Evolutionary conservation across 2,113 vertebrate genomes (phyloP).

Genomic region (Thalassarche chlororhynchos): DNA sequence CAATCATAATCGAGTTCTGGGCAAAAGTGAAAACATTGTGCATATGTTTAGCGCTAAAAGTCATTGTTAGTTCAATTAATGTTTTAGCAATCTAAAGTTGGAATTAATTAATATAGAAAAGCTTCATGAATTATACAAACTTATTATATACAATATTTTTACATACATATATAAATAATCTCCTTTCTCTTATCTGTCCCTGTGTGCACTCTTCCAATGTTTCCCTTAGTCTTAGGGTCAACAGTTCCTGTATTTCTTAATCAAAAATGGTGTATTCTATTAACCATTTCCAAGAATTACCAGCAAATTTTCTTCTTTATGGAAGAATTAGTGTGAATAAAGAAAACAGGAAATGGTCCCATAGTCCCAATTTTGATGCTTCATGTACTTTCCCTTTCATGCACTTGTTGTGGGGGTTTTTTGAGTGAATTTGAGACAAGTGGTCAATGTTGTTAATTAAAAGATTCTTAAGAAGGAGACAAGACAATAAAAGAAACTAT

Average conservation of each 20-base stretch:
- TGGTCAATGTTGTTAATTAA: not conserved
- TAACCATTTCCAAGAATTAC: not conserved
- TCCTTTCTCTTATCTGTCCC: not conserved
- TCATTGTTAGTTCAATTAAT: not conserved
- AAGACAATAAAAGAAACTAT: not conserved
- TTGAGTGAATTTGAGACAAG: not conserved
- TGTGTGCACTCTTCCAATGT: accelerated
- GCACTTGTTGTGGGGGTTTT: not conserved
- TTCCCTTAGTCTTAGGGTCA: not conserved
- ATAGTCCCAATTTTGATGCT: not conserved
- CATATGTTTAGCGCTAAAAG: not conserved
- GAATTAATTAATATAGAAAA: not conserved
- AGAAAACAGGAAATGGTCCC: not conserved
- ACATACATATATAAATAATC: not conserved
- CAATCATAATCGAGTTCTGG: not conserved
- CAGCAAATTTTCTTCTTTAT: not conserved
- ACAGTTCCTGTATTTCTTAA: not conserved
- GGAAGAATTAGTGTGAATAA: not conserved
- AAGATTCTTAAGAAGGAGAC: not conserved
- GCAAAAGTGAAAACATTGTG: not conserved
- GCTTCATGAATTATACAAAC: not conserved
- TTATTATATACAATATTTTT: not conserved
- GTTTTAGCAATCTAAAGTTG: not conserved
- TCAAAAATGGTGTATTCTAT: not conserved
- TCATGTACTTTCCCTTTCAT: not conserved